Conservation (phyloP, 2,113 vertebrate species). For the Spizaetus ornatus region DNA sequence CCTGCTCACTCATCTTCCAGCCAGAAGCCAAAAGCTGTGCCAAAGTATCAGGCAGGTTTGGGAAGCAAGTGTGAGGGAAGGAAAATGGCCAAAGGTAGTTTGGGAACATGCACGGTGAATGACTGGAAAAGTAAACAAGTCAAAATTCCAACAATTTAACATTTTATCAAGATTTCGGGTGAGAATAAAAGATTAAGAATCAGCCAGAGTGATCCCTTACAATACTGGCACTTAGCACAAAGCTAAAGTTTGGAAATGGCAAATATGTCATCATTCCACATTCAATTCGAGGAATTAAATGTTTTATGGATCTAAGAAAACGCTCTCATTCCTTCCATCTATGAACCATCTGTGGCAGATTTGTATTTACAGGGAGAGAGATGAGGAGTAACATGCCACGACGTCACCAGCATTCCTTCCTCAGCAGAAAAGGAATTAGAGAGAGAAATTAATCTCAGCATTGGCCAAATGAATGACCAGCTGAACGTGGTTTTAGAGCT, state of each 20-base stretch:
- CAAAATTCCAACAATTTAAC: not conserved
- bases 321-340: slow-evolving; percentile 32
- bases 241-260: not conserved
- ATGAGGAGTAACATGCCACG: not conserved
- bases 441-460: not conserved
- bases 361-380: slow-evolving; percentile 27
- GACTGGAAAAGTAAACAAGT: slow-evolving; percentile 15
- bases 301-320: slow-evolving; percentile 46
- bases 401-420: slow-evolving; percentile 5
- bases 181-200: not conserved
- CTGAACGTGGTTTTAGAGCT: not conserved
- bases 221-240: slow-evolving; percentile 21
- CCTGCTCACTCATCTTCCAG: slow-evolving; percentile 43
- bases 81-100: not conserved
- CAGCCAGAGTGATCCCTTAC: not conserved
- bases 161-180: not conserved
- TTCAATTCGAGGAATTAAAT: slow-evolving; percentile 14
- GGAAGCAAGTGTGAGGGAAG: not conserved
- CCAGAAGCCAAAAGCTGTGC: slow-evolving; percentile 31
- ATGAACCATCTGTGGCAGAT: slow-evolving; percentile 29
- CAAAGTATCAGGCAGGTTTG: slow-evolving; percentile 38
- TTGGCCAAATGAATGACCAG: not conserved
- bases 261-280: slow-evolving; percentile 17
- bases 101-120: not conserved
- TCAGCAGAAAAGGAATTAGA: slow-evolving; percentile 22